Percentiles rank a stretch among this genome's conserved stretches.
These are phyloP conservation scores for Eueides isabella DNA, from an alignment of 1,140 invertebrate species.

Conservation along the genomic window DNA sequence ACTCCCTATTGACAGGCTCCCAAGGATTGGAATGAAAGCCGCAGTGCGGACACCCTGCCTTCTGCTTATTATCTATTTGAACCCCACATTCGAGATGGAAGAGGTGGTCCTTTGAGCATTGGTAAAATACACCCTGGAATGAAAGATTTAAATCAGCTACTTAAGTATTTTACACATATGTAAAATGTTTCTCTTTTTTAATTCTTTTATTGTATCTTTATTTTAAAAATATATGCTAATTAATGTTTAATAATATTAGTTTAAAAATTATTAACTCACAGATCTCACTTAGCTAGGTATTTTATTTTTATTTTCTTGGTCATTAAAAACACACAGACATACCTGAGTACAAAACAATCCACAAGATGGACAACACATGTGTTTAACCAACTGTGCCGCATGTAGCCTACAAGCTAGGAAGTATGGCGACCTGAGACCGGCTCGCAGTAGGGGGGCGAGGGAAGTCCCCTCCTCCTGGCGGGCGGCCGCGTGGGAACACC, in stretches of 20 bases:
- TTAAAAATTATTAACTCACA: too few relatives aligned
- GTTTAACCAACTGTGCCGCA: conserved; percentile 87
- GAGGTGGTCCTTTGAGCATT: conserved; percentile 87
- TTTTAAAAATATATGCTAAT: too few relatives aligned
- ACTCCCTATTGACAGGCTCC: conserved; percentile 64
- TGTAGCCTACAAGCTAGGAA: conserved; percentile 93
- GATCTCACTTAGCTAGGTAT: too few relatives aligned
- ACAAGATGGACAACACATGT: conserved; percentile 95
- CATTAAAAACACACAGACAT: conserved; percentile 26
- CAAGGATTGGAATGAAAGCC: conserved; percentile 83
- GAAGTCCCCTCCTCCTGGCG: conserved; percentile 82
- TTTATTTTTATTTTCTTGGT: too few relatives aligned
- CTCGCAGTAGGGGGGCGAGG: conserved; percentile 85
- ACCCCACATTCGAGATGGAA: conserved; percentile 90
- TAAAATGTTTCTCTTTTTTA: too few relatives aligned
- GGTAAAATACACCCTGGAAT: conserved; percentile 87
- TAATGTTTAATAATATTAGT: too few relatives aligned
- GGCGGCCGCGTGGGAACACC: conserved; percentile 89
- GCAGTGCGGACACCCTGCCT: conserved; percentile 89
- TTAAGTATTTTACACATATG: background rate
- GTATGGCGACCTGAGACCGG: conserved; percentile 91
- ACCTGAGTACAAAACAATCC: conserved; percentile 96
- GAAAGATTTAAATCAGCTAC: background rate
- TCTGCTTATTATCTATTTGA: conserved; percentile 44
- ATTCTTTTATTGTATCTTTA: too few relatives aligned